A percentile compares a stretch with the other conserved stretches of the same genome.
Conservation (phyloP, 2,888 invertebrate genomes). For the Eupeodes latifasciatus region DNA sequence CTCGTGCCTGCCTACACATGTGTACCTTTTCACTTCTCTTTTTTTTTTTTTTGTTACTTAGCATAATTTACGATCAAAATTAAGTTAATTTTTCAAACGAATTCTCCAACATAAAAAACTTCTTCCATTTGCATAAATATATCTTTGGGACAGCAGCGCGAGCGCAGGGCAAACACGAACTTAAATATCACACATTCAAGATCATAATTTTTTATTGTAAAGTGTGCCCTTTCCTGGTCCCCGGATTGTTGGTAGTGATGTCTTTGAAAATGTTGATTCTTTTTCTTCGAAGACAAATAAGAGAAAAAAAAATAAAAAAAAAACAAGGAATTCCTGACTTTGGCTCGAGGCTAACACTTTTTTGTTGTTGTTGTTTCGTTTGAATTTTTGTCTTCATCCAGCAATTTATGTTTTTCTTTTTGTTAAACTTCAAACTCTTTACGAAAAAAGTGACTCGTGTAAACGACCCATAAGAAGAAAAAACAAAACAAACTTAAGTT, state of each 20-base stretch:
- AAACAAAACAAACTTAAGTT: slow-evolving; percentile 22
- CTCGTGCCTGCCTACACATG: too few relatives aligned
- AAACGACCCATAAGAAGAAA: slow-evolving; percentile 25
- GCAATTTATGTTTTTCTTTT: slow-evolving; percentile 19
- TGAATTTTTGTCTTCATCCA: slow-evolving; percentile 5
- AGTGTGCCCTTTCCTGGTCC: slow-evolving; percentile 23
- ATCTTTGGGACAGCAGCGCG: not conserved
- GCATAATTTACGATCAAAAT: not conserved
- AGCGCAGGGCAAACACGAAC: not conserved
- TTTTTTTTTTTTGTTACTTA: not conserved
- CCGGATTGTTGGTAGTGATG: not conserved
- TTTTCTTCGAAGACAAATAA: not conserved
- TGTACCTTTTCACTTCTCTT: not conserved
- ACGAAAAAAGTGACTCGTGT: slow-evolving; percentile 33
- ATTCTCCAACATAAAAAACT: slow-evolving; percentile 2
- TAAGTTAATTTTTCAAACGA: slow-evolving; percentile 27
- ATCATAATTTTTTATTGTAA: slow-evolving; percentile 9
- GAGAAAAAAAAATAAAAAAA: not conserved
- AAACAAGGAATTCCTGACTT: slow-evolving; percentile 13
- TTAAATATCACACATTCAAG: slow-evolving; percentile 17
- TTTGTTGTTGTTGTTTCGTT: not conserved
- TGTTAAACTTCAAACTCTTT: not conserved
- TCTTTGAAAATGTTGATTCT: slow-evolving; percentile 10
- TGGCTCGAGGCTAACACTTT: slow-evolving; percentile 41
- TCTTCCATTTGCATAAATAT: slow-evolving; percentile 10